phyloP scores from a whole-genome alignment of 1,140 invertebrate species.

The Bombus pyrosoma region DNA sequence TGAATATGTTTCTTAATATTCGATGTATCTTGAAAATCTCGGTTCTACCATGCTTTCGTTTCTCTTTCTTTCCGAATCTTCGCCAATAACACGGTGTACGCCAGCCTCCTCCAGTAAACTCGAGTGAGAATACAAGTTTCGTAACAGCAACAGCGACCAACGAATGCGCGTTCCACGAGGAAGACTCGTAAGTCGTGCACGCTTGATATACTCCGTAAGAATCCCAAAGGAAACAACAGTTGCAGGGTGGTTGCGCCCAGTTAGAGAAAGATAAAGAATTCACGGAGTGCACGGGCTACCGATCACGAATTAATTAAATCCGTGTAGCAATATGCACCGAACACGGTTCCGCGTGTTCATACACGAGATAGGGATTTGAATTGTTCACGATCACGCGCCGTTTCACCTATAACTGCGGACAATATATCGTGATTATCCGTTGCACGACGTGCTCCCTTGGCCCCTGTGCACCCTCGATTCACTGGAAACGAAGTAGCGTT shows the following conservation, averaged over 20 bases:
- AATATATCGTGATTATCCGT: conserved; percentile 73
- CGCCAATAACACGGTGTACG: fast-evolving
- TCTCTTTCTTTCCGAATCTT: no score
- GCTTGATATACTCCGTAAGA: conserved; percentile 8
- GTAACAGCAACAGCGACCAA: neutral
- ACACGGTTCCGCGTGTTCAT: conserved; percentile 74
- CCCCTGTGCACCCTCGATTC: conserved; percentile 21
- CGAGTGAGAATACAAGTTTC: neutral
- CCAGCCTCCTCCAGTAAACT: neutral
- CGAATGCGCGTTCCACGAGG: conserved; percentile 2
- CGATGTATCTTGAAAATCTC: no score
- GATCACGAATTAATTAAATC: conserved; percentile 81
- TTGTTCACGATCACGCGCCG: conserved; percentile 79
- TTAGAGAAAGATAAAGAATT: conserved; percentile 51
- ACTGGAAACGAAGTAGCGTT: conserved; percentile 51
- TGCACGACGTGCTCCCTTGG: conserved; percentile 35
- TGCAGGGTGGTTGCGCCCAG: conserved; percentile 17
- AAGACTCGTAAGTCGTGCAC: conserved; percentile 13
- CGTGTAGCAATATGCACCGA: conserved; percentile 74
- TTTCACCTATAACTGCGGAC: conserved; percentile 69
- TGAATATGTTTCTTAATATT: no score
- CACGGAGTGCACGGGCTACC: conserved; percentile 59
- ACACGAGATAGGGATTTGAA: conserved; percentile 78
- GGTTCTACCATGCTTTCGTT: no score
- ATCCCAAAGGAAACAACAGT: conserved; percentile 42